phyloP scores from a whole-genome alignment of 2,888 invertebrate genomes.

The Mactromeris polynyma region DNA sequence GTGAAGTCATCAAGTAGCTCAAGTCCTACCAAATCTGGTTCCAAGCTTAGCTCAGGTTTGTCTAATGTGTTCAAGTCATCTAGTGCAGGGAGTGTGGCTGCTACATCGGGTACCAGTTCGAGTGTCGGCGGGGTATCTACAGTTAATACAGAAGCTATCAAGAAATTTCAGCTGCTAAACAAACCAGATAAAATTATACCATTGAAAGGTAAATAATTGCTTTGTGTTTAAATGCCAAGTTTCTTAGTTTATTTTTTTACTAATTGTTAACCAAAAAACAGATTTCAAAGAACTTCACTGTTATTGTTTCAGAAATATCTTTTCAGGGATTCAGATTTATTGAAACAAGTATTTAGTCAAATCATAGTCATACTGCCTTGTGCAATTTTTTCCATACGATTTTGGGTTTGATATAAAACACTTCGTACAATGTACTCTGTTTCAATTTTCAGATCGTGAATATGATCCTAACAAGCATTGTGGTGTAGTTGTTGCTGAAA shows the following conservation, averaged over 20 bases:
- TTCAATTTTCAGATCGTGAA: constrained; percentile 89
- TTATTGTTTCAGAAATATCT: no score
- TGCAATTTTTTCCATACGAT: background rate
- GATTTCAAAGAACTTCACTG: no score
- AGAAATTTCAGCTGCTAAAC: constrained; percentile 65
- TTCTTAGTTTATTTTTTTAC: background rate
- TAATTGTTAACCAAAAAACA: background rate
- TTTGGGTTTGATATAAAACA: background rate
- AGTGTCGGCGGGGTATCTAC: constrained; percentile 6
- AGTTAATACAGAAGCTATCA: constrained; percentile 57
- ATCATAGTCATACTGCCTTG: no score
- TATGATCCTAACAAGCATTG: constrained; percentile 95
- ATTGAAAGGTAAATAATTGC: constrained; percentile 71
- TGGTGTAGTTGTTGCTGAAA: constrained; percentile 91
- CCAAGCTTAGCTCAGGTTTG: constrained; percentile 48
- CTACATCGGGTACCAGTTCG: constrained; percentile 31
- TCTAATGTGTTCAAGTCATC: constrained; percentile 46
- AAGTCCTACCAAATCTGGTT: constrained; percentile 47
- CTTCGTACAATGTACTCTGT: background rate
- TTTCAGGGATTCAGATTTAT: no score
- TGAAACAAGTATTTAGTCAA: no score
- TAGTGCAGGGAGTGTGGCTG: constrained; percentile 25
- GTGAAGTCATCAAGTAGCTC: constrained; percentile 41
- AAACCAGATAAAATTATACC: constrained; percentile 77
- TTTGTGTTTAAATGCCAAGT: background rate